Evolutionary conservation across 2,888 invertebrate species (phyloP).

Genomic region (Sarcophaga rosellei): DNA sequence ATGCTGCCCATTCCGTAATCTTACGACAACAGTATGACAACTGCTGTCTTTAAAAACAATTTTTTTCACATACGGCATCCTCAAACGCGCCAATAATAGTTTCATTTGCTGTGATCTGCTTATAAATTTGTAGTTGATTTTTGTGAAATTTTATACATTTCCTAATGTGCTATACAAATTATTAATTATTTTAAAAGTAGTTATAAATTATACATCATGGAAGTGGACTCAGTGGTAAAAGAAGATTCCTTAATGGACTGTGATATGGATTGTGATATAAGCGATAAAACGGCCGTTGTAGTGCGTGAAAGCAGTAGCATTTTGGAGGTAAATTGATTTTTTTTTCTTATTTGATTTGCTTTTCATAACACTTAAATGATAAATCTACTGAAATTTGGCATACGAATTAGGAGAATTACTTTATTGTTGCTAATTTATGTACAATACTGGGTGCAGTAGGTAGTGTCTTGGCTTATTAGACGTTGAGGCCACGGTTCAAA

Average conservation of each 20-base stretch:
- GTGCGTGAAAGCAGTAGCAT: background rate
- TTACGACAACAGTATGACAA: background rate
- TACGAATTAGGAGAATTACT: too few relatives aligned
- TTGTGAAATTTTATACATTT: background rate
- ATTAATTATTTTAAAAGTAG: background rate
- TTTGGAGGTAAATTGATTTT: conserved; percentile 10
- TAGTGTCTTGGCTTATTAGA: too few relatives aligned
- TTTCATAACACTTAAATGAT: background rate
- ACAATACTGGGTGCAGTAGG: too few relatives aligned
- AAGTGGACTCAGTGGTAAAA: background rate
- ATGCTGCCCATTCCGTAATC: background rate
- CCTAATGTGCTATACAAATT: background rate
- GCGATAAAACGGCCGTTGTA: background rate
- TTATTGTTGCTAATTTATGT: too few relatives aligned
- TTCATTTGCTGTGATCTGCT: background rate
- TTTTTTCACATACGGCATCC: background rate
- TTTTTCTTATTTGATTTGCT: background rate
- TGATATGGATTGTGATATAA: background rate
- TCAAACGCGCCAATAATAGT: conserved; percentile 10
- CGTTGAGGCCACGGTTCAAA: too few relatives aligned
- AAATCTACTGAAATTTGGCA: too few relatives aligned
- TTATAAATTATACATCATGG: background rate
- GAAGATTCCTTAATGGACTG: conserved; percentile 26
- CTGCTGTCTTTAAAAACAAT: too few relatives aligned
- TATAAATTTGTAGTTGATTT: too few relatives aligned